Evolutionary conservation across 2,797 vertebrate species (phyloP).

Genomic region (Echiichthys vipera): DNA sequence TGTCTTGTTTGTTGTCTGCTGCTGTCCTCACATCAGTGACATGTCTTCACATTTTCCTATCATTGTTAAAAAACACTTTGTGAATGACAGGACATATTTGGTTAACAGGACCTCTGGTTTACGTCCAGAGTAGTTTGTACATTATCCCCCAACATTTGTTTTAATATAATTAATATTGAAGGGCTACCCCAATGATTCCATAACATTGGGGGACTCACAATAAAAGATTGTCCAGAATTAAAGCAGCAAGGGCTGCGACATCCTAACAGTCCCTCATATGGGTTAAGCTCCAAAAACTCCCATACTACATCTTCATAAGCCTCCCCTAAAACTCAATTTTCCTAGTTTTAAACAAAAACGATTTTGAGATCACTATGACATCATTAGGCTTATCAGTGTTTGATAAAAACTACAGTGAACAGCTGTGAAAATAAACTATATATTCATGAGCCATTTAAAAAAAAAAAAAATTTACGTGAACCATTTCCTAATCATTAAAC

Average conservation of each 20-base stretch:
- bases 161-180: neutral
- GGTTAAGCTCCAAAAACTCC: neutral
- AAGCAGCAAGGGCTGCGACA: no score
- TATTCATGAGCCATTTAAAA: no score
- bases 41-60: no score
- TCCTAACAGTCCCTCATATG: neutral
- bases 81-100: no score
- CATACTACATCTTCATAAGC: neutral
- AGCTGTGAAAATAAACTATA: no score
- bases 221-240: no score
- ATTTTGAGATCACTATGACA: neutral
- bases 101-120: no score
- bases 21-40: constrained; percentile 15
- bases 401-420: no score
- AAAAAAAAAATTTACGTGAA: no score
- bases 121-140: no score
- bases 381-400: neutral
- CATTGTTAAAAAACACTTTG: no score
- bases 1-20: constrained; percentile 21
- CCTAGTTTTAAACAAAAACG: neutral
- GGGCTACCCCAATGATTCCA: neutral
- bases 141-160: neutral
- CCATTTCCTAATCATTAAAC: no score
- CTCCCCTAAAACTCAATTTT: neutral
- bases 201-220: neutral